A percentile compares a stretch with the other conserved stretches of the same genome.
These are phyloP conservation scores for Icerya purchasi DNA, from an alignment of 2,888 invertebrate genomes.

Conservation along the genomic window DNA sequence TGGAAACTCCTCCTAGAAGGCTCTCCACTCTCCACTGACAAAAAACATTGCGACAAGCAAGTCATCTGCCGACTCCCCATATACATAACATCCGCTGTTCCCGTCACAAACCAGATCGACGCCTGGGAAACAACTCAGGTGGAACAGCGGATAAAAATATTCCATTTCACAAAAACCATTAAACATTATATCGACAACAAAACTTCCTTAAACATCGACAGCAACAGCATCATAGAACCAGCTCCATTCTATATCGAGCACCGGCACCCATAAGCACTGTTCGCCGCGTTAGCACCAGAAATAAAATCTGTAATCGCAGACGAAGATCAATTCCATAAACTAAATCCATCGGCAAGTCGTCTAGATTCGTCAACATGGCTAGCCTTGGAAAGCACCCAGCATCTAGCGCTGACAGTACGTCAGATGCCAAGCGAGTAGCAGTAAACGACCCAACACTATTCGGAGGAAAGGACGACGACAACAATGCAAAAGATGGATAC, in stretches of 20 bases:
- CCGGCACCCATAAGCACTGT: not conserved
- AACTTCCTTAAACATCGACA: not conserved
- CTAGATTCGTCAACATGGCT: not conserved
- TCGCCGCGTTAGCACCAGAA: not conserved
- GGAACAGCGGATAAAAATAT: not conserved
- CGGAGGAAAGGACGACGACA: not conserved
- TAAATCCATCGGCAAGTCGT: not conserved
- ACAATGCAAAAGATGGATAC: not conserved
- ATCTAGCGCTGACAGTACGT: not conserved
- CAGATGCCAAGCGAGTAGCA: not conserved
- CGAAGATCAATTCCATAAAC: not conserved
- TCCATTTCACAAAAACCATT: not conserved
- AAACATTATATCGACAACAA: not conserved
- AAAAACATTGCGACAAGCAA: not conserved
- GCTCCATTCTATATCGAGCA: not conserved
- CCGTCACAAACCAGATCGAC: not conserved
- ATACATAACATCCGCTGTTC: not conserved
- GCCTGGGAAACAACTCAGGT: not conserved
- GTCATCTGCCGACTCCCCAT: not conserved
- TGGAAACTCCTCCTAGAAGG: not conserved
- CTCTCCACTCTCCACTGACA: not conserved
- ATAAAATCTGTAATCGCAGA: not conserved
- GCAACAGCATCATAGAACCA: not conserved
- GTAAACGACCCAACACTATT: not conserved
- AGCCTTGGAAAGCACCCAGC: not conserved